Conservation (phyloP, 1,140 invertebrate species). For the Conopomorpha cramerella region DNA sequence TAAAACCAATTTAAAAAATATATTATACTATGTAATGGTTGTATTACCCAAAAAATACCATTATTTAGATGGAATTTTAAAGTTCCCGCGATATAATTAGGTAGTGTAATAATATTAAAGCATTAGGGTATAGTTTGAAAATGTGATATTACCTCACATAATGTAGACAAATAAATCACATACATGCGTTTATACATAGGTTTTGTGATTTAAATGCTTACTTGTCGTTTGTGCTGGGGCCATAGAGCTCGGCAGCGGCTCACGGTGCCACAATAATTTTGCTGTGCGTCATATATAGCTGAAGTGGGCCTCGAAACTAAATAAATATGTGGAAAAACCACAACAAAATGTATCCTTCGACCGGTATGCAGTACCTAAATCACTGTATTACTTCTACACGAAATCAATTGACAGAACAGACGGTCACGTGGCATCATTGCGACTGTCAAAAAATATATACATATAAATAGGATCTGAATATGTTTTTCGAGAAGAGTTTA, state of each 20-base stretch:
- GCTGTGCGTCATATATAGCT: too few relatives aligned
- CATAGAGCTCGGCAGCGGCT: too few relatives aligned
- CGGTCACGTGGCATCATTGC: too few relatives aligned
- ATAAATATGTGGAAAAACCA: constrained; percentile 2
- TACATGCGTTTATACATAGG: background rate
- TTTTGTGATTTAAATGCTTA: background rate
- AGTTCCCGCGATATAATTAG: constrained; percentile 11
- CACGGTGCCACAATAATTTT: too few relatives aligned
- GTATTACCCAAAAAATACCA: too few relatives aligned
- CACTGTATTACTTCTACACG: too few relatives aligned
- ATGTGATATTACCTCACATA: constrained; percentile 30
- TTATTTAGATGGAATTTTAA: constrained; percentile 9
- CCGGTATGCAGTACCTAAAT: too few relatives aligned
- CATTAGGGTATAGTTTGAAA: constrained; percentile 12
- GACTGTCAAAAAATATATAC: too few relatives aligned
- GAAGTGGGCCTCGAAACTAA: background rate
- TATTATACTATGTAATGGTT: background rate
- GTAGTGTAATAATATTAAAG: constrained; percentile 24
- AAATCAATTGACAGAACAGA: too few relatives aligned
- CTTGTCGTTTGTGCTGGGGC: too few relatives aligned
- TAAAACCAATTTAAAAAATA: background rate
- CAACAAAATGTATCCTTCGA: constrained; percentile 22
- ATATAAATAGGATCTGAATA: too few relatives aligned
- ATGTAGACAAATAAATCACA: constrained; percentile 4
- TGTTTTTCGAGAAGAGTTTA: too few relatives aligned